A percentile compares a stretch with the other conserved stretches of the same genome.
Conservation (phyloP, 2,113 vertebrate species). For the Mesembrinibis cayennensis region DNA sequence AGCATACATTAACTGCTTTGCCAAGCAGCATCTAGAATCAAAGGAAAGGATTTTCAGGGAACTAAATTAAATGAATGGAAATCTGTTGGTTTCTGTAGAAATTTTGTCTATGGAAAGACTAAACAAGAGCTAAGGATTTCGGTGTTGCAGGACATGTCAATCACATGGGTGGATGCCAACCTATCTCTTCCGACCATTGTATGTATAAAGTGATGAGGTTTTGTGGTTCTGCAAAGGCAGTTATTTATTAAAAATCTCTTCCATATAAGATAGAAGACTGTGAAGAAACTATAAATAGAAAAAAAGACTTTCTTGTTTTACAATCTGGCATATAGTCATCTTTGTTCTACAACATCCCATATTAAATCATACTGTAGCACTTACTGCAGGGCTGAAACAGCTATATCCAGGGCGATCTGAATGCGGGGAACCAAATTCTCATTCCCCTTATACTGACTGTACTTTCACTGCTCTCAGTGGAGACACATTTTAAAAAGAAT, state of each 20-base stretch:
- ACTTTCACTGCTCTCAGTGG: neutral
- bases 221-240: neutral
- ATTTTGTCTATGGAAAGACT: neutral
- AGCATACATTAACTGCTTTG: neutral
- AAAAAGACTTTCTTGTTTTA: neutral
- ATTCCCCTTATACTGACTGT: neutral
- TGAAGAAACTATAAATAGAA: neutral
- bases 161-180: neutral
- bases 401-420: neutral
- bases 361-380: neutral
- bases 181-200: neutral
- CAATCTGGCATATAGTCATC: neutral
- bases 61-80: neutral
- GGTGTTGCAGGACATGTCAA: neutral
- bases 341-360: neutral
- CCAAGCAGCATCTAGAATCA: neutral
- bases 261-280: neutral
- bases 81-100: neutral
- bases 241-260: neutral
- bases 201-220: neutral
- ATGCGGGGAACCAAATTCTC: neutral
- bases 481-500: neutral
- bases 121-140: neutral
- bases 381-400: neutral
- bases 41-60: neutral